Evolutionary conservation across 2,888 invertebrate species (phyloP), one percentile per base, ranked within the genome.

Genomic region (Harpalus rubripes): DNA sequence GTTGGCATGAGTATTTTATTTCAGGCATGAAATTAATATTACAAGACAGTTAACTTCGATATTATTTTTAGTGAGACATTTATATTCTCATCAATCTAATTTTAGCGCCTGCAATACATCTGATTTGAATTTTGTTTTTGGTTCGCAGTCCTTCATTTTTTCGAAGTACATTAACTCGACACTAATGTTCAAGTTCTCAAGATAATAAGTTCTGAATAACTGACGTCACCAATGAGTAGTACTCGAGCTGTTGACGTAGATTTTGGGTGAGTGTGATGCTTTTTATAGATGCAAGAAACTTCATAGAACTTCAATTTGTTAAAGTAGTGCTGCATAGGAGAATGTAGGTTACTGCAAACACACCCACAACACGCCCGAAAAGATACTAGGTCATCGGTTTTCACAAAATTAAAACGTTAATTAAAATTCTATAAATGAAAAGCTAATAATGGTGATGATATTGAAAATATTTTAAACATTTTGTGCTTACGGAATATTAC

Each of bases 271-370:
- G 44, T 10, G 10, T 52, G 44, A 52, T 1, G 44, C 44, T 52
- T 52, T 52, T 52, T 52, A 52, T 52, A 52, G 44, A 8, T 52
- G 44, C 44, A 52, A 52, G 10, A 52, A 52, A 52, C 44, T 52
- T 52, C 44, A 52, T 52, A 52, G 44, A 52, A 12, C 44, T 52
- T 52, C 44, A 52, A 52, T 52, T 52, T 52, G 44, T 52, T 52
- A 52, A 52, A 52, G 44, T 52, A 52, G 44, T 52, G 44, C 44
- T 52, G 44, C 44, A 52, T 52, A 52, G 44, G 44, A 52, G 44
- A 52, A 52, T 52, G 10, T 52, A 52, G 44, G 44, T 52, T 52
- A 12, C 32, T 52, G 44, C 44, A 52, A 8, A 52, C 44, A 52
- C 44, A 52, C 44, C 44, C 12, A 52, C 44, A 52, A 52, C 44